phyloP scores from a whole-genome alignment of 2,888 invertebrate genomes.

The Drosophila atroscutellata region DNA sequence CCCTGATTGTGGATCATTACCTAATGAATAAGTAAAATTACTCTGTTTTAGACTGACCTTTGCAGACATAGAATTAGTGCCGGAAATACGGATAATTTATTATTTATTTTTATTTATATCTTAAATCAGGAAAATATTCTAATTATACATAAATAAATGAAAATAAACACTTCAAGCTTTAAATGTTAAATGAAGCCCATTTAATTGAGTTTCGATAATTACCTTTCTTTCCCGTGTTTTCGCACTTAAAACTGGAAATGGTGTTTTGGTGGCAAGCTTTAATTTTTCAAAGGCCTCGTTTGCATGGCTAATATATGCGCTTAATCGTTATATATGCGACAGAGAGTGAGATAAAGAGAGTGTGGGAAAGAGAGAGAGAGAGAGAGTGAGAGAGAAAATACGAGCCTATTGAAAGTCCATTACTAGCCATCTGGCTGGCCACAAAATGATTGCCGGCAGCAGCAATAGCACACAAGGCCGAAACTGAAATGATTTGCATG shows the following conservation, averaged over 20 bases:
- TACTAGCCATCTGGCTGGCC: conserved; percentile 61
- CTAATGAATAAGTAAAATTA: too few relatives aligned
- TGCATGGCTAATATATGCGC: conserved; percentile 33
- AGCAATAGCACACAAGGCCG: conserved; percentile 17
- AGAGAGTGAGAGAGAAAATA: neutral
- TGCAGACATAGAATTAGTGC: neutral
- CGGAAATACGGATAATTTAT: too few relatives aligned
- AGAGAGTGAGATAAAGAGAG: neutral
- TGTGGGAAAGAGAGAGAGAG: neutral
- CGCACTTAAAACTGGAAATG: conserved; percentile 7
- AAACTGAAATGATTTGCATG: conserved; percentile 60
- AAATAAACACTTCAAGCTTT: too few relatives aligned
- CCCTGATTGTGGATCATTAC: neutral
- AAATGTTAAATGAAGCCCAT: neutral
- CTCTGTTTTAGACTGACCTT: neutral
- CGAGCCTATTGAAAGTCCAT: conserved; percentile 59
- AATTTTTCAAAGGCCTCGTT: conserved; percentile 5
- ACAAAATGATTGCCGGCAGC: conserved; percentile 53
- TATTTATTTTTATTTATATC: too few relatives aligned
- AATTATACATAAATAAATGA: too few relatives aligned
- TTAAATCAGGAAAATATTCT: too few relatives aligned
- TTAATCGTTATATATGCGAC: conserved; percentile 13
- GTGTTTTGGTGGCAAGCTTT: conserved; percentile 6
- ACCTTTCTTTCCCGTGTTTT: neutral
- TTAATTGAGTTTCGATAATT: neutral